phyloP scores from a whole-genome alignment of 2,888 invertebrate species.

The Euplexia lucipara region DNA sequence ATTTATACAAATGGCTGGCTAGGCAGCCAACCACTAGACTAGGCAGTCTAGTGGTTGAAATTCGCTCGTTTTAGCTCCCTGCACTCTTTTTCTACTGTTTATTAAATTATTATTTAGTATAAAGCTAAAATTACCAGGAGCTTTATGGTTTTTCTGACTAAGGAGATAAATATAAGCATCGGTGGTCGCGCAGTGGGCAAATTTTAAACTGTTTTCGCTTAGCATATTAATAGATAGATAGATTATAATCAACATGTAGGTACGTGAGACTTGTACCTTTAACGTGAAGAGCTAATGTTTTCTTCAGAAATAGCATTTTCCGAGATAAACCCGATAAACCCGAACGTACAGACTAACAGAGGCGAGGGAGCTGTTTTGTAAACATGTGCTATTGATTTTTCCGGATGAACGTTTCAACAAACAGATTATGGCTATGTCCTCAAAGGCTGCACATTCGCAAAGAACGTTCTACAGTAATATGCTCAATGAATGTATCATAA shows the following conservation, averaged over 20 bases:
- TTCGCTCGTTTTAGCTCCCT: too few species aligned
- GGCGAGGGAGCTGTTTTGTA: slow-evolving; percentile 31
- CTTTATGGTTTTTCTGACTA: too few species aligned
- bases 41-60: too few species aligned
- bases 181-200: too few species aligned
- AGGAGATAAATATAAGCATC: too few species aligned
- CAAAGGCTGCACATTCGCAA: slow-evolving; percentile 8
- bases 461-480: slow-evolving; percentile 10
- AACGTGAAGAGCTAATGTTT: neutral
- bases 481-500: slow-evolving; percentile 13
- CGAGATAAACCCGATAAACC: slow-evolving; percentile 20
- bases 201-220: too few species aligned
- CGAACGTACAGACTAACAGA: slow-evolving; percentile 17
- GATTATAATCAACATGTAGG: neutral
- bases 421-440: slow-evolving; percentile 17
- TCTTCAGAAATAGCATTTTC: slow-evolving; percentile 3
- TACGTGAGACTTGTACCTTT: neutral
- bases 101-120: too few species aligned
- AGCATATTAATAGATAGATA: too few species aligned
- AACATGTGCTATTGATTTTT: slow-evolving; percentile 48
- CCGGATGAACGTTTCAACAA: slow-evolving; percentile 32
- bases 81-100: too few species aligned
- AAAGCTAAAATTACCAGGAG: too few species aligned
- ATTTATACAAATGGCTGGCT: too few species aligned
- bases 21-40: too few species aligned